Evolutionary conservation across 2,113 vertebrate species (phyloP).

Genomic region (Pteropus alecto): DNA sequence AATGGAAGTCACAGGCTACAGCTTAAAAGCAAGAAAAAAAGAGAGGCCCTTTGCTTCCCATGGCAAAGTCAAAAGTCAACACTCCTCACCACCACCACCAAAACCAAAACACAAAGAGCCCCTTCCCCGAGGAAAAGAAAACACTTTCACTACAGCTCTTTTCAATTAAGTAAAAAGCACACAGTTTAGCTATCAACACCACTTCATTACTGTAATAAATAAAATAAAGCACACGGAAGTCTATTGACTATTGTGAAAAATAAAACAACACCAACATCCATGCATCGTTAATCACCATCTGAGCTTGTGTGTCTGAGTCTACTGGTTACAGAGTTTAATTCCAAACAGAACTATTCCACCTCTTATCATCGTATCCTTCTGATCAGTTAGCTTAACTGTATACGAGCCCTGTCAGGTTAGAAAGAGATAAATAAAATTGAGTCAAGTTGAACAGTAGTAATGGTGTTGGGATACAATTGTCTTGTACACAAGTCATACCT

Average conservation of each 20-base stretch:
- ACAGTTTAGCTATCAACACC: slow-evolving; percentile 99
- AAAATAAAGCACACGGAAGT: slow-evolving; percentile 94
- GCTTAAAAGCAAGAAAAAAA: slow-evolving; percentile 87
- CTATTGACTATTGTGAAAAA: slow-evolving; percentile 92
- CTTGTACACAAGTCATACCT: slow-evolving; percentile 85
- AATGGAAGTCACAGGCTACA: slow-evolving; percentile 91
- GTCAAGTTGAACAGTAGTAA: slow-evolving; percentile 88
- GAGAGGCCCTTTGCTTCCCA: slow-evolving; percentile 86
- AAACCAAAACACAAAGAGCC: slow-evolving; percentile 86
- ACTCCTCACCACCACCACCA: slow-evolving; percentile 88
- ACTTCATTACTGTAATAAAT: slow-evolving; percentile 96
- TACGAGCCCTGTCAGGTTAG: slow-evolving; percentile 99
- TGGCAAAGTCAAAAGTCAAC: slow-evolving; percentile 93
- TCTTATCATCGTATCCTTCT: slow-evolving; percentile 95
- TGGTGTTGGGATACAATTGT: slow-evolving; percentile 77
- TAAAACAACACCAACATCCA: slow-evolving; percentile 92
- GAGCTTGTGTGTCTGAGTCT: slow-evolving; percentile 97
- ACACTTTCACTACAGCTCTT: slow-evolving; percentile 89
- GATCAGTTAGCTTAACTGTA: slow-evolving; percentile 98
- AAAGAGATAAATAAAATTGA: slow-evolving; percentile 99
- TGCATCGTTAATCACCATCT: slow-evolving; percentile 99
- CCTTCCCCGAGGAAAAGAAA: slow-evolving; percentile 82
- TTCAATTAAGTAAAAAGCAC: slow-evolving; percentile 95
- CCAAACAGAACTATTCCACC: slow-evolving; percentile 97
- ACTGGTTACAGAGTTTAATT: slow-evolving; percentile 97